Base-by-base conservation (phyloP, 2,797 vertebrate genomes). In the Microchirus variegatus region DNA sequence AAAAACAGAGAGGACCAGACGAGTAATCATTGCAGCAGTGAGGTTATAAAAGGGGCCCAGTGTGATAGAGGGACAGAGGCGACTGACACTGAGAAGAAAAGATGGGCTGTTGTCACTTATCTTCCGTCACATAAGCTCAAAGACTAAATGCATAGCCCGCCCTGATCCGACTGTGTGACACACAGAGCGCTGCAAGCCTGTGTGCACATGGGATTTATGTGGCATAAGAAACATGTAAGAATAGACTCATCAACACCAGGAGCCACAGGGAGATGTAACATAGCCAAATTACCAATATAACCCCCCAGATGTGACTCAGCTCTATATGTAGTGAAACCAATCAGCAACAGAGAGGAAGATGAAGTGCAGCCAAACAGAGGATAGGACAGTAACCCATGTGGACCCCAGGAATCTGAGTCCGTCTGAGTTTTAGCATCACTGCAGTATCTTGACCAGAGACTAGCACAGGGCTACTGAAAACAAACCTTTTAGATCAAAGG, bases 81-180 rank as follows among this genome's bases (percentile, higher is more conserved):
- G 86, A 73, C 86, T 92, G 90, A 89, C 86, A 91, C 89, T 70
- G 84, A 88, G 81, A 85, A 90, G 87, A 92, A 87, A 83, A 89
- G 84, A 78, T 80, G 46, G 54, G 66, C 85, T 83, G 70, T 90
- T 90, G 86, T 87, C 35, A 61, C 63, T 56, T 65, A 79, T 84
- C 57, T 67, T 67, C 77, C 70, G 41, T 85, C 80, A 80, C 83
- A 84, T 84, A 84, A 76, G 75, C 87, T 77, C 81, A 83, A 70
- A 83, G 80, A 78, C 73, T 61, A 75, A 82, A 83, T 52, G 75
- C 67, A 66, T 67, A 70, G 69, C 67, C 67, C 37, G 61, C 59
- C 26, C 64, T 68, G 73, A 85, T 82, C 77, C 78, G 78, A 81
- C 80, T 63, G 66, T 53, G 47, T 67, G 54, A 59, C 12, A 16